phyloP scores from a whole-genome alignment of 2,888 invertebrate genomes.

The Ischnus inquisitorius region DNA sequence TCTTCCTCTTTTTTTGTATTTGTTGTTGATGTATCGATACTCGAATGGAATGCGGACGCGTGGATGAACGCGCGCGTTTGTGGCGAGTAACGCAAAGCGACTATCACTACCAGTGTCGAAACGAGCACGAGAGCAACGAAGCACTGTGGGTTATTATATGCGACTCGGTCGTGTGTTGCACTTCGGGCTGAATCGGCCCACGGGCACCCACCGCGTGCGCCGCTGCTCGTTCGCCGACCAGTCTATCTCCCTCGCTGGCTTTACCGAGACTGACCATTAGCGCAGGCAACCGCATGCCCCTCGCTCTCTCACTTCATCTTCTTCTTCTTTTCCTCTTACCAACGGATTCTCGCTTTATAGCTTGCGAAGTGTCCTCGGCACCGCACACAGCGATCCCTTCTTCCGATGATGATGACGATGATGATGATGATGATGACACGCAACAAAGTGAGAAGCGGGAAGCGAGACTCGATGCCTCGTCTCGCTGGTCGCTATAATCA shows the following conservation, averaged over 20 bases:
- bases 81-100: constrained; percentile 1
- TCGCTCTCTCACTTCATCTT: constrained; percentile 8
- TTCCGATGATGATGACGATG: constrained; percentile 52
- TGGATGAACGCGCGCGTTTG: neutral
- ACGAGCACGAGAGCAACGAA: too few relatives aligned
- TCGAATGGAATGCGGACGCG: constrained; percentile 41
- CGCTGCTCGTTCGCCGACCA: constrained; percentile 30
- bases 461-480: neutral
- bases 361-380: constrained; percentile 18
- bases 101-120: neutral
- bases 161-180: constrained; percentile 15
- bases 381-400: constrained; percentile 13
- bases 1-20: neutral
- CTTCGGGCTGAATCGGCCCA: constrained; percentile 42
- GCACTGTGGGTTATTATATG: constrained; percentile 1
- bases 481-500: neutral
- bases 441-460: neutral
- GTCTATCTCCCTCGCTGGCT: constrained; percentile 49
- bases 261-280: constrained; percentile 59
- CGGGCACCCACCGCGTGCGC: constrained; percentile 54
- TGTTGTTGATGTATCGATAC: constrained; percentile 4
- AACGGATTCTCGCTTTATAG: neutral
- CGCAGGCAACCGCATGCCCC: constrained; percentile 32
- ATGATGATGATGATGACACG: constrained; percentile 46
- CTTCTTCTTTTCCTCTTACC: constrained; percentile 17